Conservation (phyloP, 2,797 vertebrate genomes). For the Lindbergichthys nudifrons region DNA sequence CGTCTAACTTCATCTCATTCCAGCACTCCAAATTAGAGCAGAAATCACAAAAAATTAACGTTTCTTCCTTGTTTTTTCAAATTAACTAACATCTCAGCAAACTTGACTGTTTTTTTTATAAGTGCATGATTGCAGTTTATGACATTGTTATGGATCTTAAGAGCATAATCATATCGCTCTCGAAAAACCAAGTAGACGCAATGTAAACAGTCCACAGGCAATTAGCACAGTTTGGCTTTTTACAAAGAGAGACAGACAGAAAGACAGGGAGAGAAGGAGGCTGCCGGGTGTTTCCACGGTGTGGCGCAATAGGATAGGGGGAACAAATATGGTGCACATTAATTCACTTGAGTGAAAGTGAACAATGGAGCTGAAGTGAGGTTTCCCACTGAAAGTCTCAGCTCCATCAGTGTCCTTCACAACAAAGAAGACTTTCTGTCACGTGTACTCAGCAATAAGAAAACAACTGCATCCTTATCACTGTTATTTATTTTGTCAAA, state of each 20-base stretch:
- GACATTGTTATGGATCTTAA: constrained; percentile 65
- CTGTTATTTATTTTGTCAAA: background rate
- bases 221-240: constrained; percentile 45
- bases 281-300: constrained; percentile 70
- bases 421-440: constrained; percentile 34
- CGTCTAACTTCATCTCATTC: constrained; percentile 24
- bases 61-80: constrained; percentile 19
- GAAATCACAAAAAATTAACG: constrained; percentile 16
- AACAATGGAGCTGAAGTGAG: constrained; percentile 70
- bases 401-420: constrained; percentile 42
- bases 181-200: constrained; percentile 52
- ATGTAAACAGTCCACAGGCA: constrained; percentile 51
- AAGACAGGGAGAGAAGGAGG: constrained; percentile 22
- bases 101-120: constrained; percentile 47
- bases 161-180: constrained; percentile 65
- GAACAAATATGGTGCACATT: constrained; percentile 52
- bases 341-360: constrained; percentile 62
- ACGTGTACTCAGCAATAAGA: constrained; percentile 4
- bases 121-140: constrained; percentile 58
- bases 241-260: constrained; percentile 26
- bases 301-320: constrained; percentile 85
- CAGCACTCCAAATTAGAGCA: constrained; percentile 19
- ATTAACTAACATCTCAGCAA: constrained; percentile 43
- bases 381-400: constrained; percentile 41
- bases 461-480: background rate